phyloP scores from a whole-genome alignment of 2,888 invertebrate genomes.

The Thymelicus acteon region DNA sequence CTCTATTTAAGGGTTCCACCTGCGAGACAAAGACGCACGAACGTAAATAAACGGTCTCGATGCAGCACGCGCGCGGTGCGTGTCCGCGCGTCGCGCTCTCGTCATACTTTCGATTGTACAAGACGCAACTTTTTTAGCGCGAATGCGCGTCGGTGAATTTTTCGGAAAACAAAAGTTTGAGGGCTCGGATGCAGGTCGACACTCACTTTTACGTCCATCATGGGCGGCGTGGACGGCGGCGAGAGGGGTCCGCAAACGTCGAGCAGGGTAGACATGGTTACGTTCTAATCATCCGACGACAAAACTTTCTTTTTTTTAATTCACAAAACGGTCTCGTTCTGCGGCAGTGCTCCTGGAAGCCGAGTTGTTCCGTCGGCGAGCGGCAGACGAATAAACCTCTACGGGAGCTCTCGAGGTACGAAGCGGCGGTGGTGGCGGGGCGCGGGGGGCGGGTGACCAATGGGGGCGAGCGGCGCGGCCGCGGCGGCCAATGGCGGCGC shows the following conservation, averaged over 20 bases:
- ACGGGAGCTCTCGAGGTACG: conserved; percentile 68
- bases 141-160: conserved; percentile 40
- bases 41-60: conserved; percentile 73
- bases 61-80: conserved; percentile 73
- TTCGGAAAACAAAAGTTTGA: conserved; percentile 38
- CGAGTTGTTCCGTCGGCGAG: conserved; percentile 73
- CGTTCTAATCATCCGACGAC: conserved; percentile 65
- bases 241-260: conserved; percentile 86
- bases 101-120: conserved; percentile 73
- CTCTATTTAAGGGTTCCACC: conserved; percentile 77
- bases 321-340: conserved; percentile 71
- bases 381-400: conserved; percentile 82
- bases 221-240: conserved; percentile 90
- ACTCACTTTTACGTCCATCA: conserved; percentile 85
- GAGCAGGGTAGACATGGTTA: conserved; percentile 73
- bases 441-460: conserved; percentile 85
- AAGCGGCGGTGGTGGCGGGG: conserved; percentile 77
- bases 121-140: conserved; percentile 49
- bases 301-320: conserved; percentile 78
- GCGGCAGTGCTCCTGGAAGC: conserved; percentile 65
- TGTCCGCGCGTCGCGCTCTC: conserved; percentile 65
- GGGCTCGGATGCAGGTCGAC: conserved; percentile 50
- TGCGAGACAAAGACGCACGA: conserved; percentile 73
- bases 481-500: conserved; percentile 84
- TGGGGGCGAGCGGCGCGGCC: conserved; percentile 89